Conservation (phyloP, 2,113 vertebrate genomes). For the Anhinga anhinga region DNA sequence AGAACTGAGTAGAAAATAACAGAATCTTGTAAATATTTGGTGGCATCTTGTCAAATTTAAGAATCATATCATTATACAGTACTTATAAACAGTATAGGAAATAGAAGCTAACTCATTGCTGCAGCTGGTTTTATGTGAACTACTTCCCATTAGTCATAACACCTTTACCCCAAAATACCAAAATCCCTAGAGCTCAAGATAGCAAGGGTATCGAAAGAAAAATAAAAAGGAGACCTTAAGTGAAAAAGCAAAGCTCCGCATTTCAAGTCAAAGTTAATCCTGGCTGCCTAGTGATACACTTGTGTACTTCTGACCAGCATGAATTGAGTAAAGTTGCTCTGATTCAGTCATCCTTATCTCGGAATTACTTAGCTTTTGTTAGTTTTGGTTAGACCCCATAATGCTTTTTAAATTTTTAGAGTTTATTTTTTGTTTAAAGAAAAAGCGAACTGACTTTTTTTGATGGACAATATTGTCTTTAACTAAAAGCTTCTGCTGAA, state of each 20-base stretch:
- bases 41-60: not conserved
- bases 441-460: constrained; percentile 28
- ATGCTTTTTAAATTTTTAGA: not conserved
- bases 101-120: not conserved
- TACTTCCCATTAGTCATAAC: not conserved
- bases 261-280: not conserved
- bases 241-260: not conserved
- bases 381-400: constrained; percentile 13
- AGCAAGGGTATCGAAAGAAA: not conserved
- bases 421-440: constrained; percentile 40
- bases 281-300: not conserved
- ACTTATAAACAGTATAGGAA: not conserved
- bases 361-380: constrained; percentile 21
- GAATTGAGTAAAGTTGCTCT: not conserved
- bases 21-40: not conserved
- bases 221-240: not conserved
- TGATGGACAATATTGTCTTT: constrained; percentile 43
- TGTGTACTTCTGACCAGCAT: not conserved
- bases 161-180: not conserved
- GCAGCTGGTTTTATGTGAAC: not conserved
- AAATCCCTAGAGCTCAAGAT: not conserved
- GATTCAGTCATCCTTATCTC: constrained; percentile 28
- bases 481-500: constrained; percentile 21
- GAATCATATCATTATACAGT: not conserved
- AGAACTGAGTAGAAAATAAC: not conserved